Evolutionary conservation across 2,888 invertebrate genomes (phyloP).

Genomic region (Calliscelio sp.): DNA sequence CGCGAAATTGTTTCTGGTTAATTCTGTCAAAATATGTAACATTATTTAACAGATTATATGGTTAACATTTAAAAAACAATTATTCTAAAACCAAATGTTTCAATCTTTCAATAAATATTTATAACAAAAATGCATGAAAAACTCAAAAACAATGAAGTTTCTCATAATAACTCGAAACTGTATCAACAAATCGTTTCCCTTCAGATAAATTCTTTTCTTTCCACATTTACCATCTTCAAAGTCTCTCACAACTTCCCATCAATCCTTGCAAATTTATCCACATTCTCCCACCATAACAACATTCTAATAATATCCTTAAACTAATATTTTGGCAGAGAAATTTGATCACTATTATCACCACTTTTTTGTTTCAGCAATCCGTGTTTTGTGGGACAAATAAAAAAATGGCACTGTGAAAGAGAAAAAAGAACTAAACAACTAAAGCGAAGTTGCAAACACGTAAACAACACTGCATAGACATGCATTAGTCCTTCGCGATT

Average conservation of each 20-base stretch:
- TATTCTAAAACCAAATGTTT: too few species aligned
- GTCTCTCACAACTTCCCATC: neutral
- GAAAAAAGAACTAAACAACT: too few species aligned
- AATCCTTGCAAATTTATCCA: neutral
- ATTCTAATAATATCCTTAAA: slow-evolving; percentile 6
- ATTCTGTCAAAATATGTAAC: too few species aligned
- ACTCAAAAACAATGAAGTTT: too few species aligned
- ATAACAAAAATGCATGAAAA: too few species aligned
- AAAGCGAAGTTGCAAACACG: slow-evolving; percentile 22
- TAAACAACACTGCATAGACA: neutral
- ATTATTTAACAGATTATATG: too few species aligned
- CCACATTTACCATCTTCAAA: neutral
- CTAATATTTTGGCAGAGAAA: neutral
- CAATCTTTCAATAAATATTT: too few species aligned
- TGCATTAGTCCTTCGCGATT: slow-evolving; percentile 35
- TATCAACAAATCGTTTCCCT: too few species aligned
- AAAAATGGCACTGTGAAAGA: neutral
- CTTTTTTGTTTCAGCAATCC: neutral
- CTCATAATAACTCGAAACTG: too few species aligned
- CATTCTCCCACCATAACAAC: neutral
- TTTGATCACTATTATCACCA: neutral
- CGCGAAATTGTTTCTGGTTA: too few species aligned
- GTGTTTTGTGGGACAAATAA: neutral
- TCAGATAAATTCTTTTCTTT: too few species aligned
- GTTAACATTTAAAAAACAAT: too few species aligned